A percentile compares a stretch with the other conserved stretches of the same genome.
These are phyloP conservation scores for Drosophila mauritiana DNA, from an alignment of 1,140 invertebrate species.

Conservation along the genomic window DNA sequence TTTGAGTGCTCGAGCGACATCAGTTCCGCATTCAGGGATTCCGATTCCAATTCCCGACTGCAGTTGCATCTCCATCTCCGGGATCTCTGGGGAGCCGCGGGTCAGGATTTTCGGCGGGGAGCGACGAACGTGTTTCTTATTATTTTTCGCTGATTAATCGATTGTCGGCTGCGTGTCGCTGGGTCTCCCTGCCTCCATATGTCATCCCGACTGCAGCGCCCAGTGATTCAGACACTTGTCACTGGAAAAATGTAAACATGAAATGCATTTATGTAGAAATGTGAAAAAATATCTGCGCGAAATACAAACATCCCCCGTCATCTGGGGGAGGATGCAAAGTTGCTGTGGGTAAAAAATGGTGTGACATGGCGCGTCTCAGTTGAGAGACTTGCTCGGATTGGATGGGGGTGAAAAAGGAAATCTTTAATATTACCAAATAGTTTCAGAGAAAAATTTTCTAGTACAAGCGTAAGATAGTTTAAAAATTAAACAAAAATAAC, in stretches of 20 bases:
- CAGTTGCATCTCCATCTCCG: conserved; percentile 36
- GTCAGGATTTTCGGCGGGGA: conserved; percentile 7
- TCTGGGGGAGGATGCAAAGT: conserved; percentile 31
- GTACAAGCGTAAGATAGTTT: neutral
- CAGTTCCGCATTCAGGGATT: conserved; percentile 75
- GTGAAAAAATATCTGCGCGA: conserved; percentile 48
- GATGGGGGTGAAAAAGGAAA: conserved; percentile 20
- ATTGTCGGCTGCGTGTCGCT: conserved; percentile 81
- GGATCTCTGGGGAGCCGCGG: conserved; percentile 4
- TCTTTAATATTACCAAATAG: neutral
- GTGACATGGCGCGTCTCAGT: conserved; percentile 46
- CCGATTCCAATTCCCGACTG: conserved; percentile 19
- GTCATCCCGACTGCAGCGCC: conserved; percentile 65
- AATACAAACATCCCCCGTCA: conserved; percentile 40
- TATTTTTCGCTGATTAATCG: conserved; percentile 82
- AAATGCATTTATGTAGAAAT: conserved; percentile 81
- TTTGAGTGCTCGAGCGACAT: conserved; percentile 42
- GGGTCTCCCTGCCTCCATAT: conserved; percentile 72
- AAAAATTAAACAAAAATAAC: neutral
- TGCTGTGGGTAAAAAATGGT: conserved; percentile 42
- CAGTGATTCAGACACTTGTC: conserved; percentile 81
- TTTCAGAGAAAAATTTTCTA: neutral
- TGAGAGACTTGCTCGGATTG: conserved; percentile 12
- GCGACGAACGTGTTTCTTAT: conserved; percentile 74
- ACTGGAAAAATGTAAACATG: conserved; percentile 83